Percentiles rank a stretch among this genome's conserved stretches.
These are phyloP conservation scores for Imbricaverruca yamaguchii DNA, from an alignment of 2,888 invertebrate genomes.

Conservation along the genomic window DNA sequence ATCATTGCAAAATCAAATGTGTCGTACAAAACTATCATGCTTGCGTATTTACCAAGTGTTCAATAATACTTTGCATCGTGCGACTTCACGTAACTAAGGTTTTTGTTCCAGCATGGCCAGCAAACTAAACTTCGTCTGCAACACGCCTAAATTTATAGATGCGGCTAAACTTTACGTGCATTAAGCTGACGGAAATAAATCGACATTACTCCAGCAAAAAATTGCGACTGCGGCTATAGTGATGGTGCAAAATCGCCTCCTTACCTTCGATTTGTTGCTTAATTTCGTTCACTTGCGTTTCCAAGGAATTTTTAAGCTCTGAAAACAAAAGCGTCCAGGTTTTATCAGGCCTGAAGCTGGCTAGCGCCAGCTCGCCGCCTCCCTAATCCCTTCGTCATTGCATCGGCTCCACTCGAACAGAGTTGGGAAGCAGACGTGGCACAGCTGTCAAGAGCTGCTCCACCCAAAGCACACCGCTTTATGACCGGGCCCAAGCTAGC, in stretches of 20 bases:
- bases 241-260: constrained; percentile 35
- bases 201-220: neutral
- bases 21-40: neutral
- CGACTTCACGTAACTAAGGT: neutral
- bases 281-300: constrained; percentile 93
- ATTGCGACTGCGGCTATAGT: neutral
- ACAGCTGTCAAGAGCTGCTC: too few species aligned
- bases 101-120: neutral
- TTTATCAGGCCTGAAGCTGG: too few species aligned
- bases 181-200: neutral
- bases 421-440: too few species aligned
- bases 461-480: too few species aligned
- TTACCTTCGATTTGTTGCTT: constrained; percentile 94
- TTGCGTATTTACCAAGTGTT: neutral
- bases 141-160: constrained; percentile 6
- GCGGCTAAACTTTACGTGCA: neutral
- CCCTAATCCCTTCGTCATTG: too few species aligned
- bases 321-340: constrained; percentile 47
- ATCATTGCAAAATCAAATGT: neutral
- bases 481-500: too few species aligned
- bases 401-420: too few species aligned
- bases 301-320: constrained; percentile 96
- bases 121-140: neutral
- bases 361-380: too few species aligned
- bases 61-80: neutral